Evolutionary conservation across 2,113 vertebrate genomes (phyloP).

Genomic region (Macaca mulatta): DNA sequence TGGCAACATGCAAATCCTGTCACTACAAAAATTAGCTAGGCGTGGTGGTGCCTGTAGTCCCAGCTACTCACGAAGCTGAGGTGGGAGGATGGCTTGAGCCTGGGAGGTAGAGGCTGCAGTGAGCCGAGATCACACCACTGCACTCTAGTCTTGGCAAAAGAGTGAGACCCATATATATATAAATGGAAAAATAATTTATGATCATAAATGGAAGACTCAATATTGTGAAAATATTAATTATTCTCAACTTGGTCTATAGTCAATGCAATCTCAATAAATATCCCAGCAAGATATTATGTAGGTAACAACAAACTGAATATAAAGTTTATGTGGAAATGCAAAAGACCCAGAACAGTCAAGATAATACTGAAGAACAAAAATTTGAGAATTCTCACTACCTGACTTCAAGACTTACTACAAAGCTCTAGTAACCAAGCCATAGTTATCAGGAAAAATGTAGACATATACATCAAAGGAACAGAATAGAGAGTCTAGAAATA

Average conservation of each 20-base stretch:
- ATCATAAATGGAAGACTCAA: background rate
- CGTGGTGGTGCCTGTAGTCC: too few relatives aligned
- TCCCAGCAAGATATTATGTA: background rate
- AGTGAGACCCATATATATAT: too few relatives aligned
- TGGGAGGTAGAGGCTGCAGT: too few relatives aligned
- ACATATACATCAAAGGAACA: background rate
- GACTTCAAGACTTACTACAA: background rate
- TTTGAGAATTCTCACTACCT: background rate
- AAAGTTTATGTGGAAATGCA: background rate
- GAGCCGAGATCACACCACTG: too few relatives aligned
- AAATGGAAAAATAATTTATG: background rate
- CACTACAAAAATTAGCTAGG: too few relatives aligned
- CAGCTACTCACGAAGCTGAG: too few relatives aligned
- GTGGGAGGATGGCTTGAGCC: too few relatives aligned
- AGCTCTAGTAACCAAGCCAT: background rate
- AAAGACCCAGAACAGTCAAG: background rate
- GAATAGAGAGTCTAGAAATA: background rate
- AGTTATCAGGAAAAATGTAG: background rate
- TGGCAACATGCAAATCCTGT: too few relatives aligned
- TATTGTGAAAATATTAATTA: background rate
- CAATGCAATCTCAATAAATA: background rate
- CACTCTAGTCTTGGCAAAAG: too few relatives aligned
- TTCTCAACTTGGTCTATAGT: background rate
- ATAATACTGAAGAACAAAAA: background rate
- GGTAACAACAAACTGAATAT: background rate